Evolutionary conservation across 1,140 invertebrate species (phyloP).

Genomic region (Leguminivora glycinivorella): DNA sequence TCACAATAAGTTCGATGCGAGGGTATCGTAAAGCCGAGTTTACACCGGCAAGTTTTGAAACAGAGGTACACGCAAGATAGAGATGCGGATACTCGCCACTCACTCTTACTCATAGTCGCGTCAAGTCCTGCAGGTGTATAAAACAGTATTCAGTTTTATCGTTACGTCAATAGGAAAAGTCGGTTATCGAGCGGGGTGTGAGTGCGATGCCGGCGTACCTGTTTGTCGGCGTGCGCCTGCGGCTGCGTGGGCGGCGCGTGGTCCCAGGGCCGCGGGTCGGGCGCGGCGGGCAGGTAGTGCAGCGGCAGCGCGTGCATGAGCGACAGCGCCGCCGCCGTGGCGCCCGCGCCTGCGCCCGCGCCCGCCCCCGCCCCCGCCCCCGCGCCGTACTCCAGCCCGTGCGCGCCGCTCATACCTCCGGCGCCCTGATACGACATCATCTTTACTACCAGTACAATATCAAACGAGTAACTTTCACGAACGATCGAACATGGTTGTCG

Average conservation of each 20-base stretch:
- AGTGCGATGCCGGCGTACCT: too few species aligned
- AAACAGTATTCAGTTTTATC: too few species aligned
- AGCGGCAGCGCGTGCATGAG: constrained; percentile 70
- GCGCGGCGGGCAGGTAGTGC: constrained; percentile 58
- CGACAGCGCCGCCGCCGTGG: constrained; percentile 62
- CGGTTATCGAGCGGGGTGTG: too few species aligned
- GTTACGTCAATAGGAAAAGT: too few species aligned
- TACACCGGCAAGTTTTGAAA: too few species aligned
- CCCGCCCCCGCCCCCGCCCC: constrained; percentile 36
- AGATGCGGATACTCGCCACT: too few species aligned
- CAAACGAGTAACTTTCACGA: not conserved
- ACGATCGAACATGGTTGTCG: too few species aligned
- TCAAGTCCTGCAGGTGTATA: too few species aligned
- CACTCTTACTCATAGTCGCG: too few species aligned
- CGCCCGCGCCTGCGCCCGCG: constrained; percentile 39
- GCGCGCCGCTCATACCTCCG: constrained; percentile 43
- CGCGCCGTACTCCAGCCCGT: constrained; percentile 40
- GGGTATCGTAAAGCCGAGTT: too few species aligned
- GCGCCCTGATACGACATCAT: constrained; percentile 37
- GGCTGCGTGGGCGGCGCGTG: constrained; percentile 49
- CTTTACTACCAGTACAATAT: not conserved
- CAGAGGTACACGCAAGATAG: too few species aligned
- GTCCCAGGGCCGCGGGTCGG: constrained; percentile 37
- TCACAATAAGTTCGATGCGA: too few species aligned
- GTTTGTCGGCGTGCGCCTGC: constrained; percentile 59